phyloP scores from a whole-genome alignment of 2,888 invertebrate genomes.

The Yponomeuta malinellus region DNA sequence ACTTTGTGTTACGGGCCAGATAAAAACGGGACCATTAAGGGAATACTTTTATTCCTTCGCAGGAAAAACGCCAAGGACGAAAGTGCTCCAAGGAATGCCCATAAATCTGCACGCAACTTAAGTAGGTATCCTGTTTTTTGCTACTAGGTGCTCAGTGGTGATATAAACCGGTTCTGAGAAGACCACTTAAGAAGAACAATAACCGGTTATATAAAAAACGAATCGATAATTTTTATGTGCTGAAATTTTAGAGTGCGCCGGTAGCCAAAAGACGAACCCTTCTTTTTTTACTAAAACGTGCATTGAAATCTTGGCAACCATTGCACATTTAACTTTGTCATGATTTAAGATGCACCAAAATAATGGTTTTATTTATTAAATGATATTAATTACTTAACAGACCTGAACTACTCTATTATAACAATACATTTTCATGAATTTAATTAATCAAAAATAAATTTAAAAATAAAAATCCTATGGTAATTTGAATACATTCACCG shows the following conservation, averaged over 20 bases:
- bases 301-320: neutral
- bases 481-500: too few relatives aligned
- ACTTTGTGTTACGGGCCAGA: slow-evolving; percentile 36
- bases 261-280: too few relatives aligned
- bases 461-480: too few relatives aligned
- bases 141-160: neutral
- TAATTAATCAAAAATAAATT: too few relatives aligned
- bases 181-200: too few relatives aligned
- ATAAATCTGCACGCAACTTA: neutral
- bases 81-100: slow-evolving; percentile 1
- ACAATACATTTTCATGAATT: too few relatives aligned
- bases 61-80: slow-evolving; percentile 24
- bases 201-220: too few relatives aligned
- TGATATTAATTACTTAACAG: too few relatives aligned
- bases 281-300: too few relatives aligned
- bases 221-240: too few relatives aligned
- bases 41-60: slow-evolving; percentile 35
- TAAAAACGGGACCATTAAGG: slow-evolving; percentile 33
- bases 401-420: too few relatives aligned
- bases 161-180: neutral
- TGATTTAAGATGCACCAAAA: neutral
- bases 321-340: neutral
- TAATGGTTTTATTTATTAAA: neutral
- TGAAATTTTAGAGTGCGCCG: too few relatives aligned
- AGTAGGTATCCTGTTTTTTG: neutral